These are phyloP conservation scores for Beris morrisii DNA, from an alignment of 2,888 invertebrate species.

Conservation along the genomic window DNA sequence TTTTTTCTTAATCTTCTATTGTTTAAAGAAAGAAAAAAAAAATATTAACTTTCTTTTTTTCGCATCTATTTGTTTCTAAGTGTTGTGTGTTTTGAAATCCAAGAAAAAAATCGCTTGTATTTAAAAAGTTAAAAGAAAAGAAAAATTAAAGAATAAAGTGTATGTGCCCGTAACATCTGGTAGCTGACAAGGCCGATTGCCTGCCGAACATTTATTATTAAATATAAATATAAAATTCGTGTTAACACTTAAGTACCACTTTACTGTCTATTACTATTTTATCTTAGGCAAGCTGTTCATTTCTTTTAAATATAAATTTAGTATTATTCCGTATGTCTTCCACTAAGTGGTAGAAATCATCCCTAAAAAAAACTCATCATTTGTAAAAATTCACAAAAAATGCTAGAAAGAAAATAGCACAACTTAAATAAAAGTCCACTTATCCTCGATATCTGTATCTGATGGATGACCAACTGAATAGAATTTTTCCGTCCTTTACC, in stretches of 20 bases:
- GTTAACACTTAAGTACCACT: background rate
- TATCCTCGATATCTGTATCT: conserved; percentile 29
- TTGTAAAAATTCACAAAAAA: too few relatives aligned
- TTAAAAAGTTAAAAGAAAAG: background rate
- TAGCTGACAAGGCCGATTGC: background rate
- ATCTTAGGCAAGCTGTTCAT: background rate
- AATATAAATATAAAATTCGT: background rate
- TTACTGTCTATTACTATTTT: background rate
- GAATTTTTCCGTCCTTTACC: too few relatives aligned
- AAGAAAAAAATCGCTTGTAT: background rate
- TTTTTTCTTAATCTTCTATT: conserved; percentile 8
- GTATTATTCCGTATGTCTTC: too few relatives aligned
- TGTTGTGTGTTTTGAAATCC: conserved; percentile 7
- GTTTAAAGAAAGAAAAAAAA: conserved; percentile 5
- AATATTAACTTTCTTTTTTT: conserved; percentile 1
- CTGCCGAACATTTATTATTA: too few relatives aligned
- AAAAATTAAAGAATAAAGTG: conserved; percentile 14
- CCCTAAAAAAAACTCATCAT: too few relatives aligned
- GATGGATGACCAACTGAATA: conserved; percentile 24
- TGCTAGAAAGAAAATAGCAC: background rate
- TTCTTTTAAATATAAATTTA: background rate
- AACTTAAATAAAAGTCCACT: conserved; percentile 20
- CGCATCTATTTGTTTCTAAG: conserved; percentile 20
- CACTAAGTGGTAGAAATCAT: too few relatives aligned
- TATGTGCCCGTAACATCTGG: conserved; percentile 23